Percentiles rank a stretch among this genome's conserved stretches.
Evolutionary conservation across 2,113 vertebrate genomes (phyloP).

Genomic region (human): GRCh38 chr5:5969001-5969500

Average conservation of each 20-base stretch:
- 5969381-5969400: background rate
- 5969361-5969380: background rate
- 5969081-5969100: background rate
- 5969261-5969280: rapidly evolving
- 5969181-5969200: background rate
- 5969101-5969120: background rate
- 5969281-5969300: rapidly evolving
- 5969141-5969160: background rate
- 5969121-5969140: background rate
- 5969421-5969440: background rate
- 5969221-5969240: rapidly evolving
- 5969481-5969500: background rate
- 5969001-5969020: background rate
- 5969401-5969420: background rate
- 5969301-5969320: rapidly evolving
- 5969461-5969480: background rate
- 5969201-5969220: rapidly evolving
- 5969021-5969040: background rate
- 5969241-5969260: rapidly evolving
- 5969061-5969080: background rate
- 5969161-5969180: background rate
- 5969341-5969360: background rate
- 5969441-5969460: background rate
- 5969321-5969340: rapidly evolving
- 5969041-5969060: background rate